A percentile compares a stretch with the other conserved stretches of the same genome.
Conservation (phyloP, 2,113 vertebrate genomes). For the Sphaerodactylus townsendi region DNA sequence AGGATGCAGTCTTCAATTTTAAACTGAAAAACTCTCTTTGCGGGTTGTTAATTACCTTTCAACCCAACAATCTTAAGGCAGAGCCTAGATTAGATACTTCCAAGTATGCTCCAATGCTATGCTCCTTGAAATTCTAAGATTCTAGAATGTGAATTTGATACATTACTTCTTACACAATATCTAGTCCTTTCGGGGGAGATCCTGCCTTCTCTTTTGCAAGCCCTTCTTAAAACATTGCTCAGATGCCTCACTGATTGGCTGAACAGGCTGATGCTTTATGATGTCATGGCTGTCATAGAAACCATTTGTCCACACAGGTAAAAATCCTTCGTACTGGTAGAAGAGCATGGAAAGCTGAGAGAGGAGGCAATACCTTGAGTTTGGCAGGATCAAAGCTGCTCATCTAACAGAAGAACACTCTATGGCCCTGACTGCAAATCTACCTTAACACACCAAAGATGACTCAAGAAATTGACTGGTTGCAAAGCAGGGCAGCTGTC, state of each 20-base stretch:
- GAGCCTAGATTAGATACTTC: not conserved
- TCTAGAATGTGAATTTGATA: not conserved
- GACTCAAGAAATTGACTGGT: conserved; percentile 62
- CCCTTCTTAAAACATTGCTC: not conserved
- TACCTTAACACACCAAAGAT: conserved; percentile 23
- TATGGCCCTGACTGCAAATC: not conserved
- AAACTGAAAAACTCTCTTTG: not conserved
- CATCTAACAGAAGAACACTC: conserved; percentile 16
- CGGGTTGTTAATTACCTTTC: not conserved
- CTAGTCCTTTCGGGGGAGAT: not conserved
- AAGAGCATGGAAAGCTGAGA: conserved; percentile 20
- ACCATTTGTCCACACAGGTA: conserved; percentile 16
- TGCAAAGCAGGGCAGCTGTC: conserved; percentile 44
- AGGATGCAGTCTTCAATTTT: not conserved
- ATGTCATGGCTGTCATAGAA: conserved; percentile 26
- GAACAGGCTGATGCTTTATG: conserved; percentile 14
- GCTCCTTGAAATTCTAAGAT: not conserved
- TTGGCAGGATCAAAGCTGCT: conserved; percentile 29
- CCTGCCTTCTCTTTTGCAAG: not conserved
- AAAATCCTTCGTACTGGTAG: conserved; percentile 1
- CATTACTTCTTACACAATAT: not conserved
- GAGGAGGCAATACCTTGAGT: not conserved
- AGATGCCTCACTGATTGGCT: not conserved
- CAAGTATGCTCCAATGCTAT: not conserved
- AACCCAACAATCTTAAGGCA: not conserved